Evolutionary conservation across 2,113 vertebrate species (phyloP), one percentile per base, ranked within the genome.

Genomic region (Melanocharis versteri): DNA sequence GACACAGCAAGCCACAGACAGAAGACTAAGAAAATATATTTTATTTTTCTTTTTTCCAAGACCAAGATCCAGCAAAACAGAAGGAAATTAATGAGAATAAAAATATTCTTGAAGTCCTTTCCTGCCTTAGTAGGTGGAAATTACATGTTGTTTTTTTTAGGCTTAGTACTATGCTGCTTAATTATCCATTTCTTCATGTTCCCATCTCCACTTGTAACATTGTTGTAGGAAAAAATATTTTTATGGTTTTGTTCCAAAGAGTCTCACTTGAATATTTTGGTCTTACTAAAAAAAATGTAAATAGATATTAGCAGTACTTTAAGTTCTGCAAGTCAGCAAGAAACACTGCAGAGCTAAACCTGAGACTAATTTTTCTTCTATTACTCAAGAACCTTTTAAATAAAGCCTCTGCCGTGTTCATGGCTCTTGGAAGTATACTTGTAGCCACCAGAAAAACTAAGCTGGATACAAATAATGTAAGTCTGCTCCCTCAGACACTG

Each of bases 141-240:
- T 96, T 95, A 87, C n/a, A 45, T 58, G 80, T 33, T 44, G 72
- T 79, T 95, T 30, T 30, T 93, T 97, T 90, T 86, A 83, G 44
- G 11, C 10, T 83, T 94, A 68, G 26, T 92, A 81, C 48, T 78
- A 45, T 78, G 65, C 66, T 96, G 57, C 28, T 88, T 96, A 90
- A 96, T 91, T 90, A 88, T 61, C 61, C 39, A 50, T 85, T 91
- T 94, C 68, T 91, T 82, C 33, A 50, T 86, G 17, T 81, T 91
- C 48, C 47, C 19, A 31, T 87, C 53, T 81, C 50, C 15, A 60
- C 53, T 64, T 56, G 11, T 83, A 85, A 91, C n/a, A 66, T 11
- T 31, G 10, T 26, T 81, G 10, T 39, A 70, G 57, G 33, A 92
- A 94, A 92, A 79, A 65, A 65, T 31, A 79, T 33, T 40, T 72